Base-by-base conservation (phyloP, 2,797 vertebrate species). In the Pogonophryne albipinna region DNA sequence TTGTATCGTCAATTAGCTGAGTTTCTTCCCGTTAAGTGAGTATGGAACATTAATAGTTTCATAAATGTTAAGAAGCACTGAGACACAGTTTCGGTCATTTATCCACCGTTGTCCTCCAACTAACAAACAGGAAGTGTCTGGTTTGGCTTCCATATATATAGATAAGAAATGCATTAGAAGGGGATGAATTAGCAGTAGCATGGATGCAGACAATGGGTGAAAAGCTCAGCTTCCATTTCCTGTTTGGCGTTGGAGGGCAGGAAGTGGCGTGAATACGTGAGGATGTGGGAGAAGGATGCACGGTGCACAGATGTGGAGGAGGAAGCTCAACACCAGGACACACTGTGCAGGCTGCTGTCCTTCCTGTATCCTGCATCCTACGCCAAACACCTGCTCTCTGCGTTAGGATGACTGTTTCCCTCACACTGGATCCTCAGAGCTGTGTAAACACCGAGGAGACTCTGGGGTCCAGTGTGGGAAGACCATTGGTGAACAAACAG, bases 331-430 rank as follows among this genome's bases (percentile, higher is more conserved):
- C 78, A 66, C 51, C 34, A 58, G 84, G 58, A 72, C 53, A 51
- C 6, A 31, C 19, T 38, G 34, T 38, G 34, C 8, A 6, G 4
- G 31, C 72, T 41, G 76, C 74, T 78, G 38, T 90, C 81, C 80
- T 89, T 94, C 91, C 89, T 91, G 88, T 44, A 75, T 93, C 91
- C 90, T 90, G 85, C 71, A 79, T 76, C 78, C 79, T 66, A 52
- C 49, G 38, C 66, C 23, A 0, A 80, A 75, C 90, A 89, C 79
- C 91, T 90, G 92, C 31, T 72, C 79, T 58, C 17, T 57, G 78
- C 69, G 72, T 92, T 75, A 82, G 60, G 38, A 42, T 16, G 0
- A 45, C 1, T 34, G 1, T 41, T 49, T 74, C 47, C 66, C 45
- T 61, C 61, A n/a, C 56, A 20, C 4, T 34, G 45, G 47, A 66